Conservation (phyloP, 2,797 vertebrate species). For the Apogon hyalosoma region DNA sequence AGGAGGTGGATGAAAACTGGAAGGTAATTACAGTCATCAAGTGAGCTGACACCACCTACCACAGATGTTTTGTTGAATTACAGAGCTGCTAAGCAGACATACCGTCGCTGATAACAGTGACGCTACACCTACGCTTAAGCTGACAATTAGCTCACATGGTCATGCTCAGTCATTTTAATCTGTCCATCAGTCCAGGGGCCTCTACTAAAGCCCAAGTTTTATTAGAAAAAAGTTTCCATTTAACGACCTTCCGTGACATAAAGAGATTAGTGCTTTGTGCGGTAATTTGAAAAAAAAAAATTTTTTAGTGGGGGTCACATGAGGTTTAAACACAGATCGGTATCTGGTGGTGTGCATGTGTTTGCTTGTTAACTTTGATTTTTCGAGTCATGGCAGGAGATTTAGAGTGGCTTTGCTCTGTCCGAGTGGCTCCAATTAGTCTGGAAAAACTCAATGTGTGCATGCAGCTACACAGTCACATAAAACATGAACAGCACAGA, state of each 20-base stretch:
- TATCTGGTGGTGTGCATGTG: slow-evolving; percentile 30
- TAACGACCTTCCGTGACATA: slow-evolving; percentile 28
- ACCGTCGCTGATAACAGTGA: not conserved
- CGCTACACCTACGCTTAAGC: slow-evolving; percentile 21
- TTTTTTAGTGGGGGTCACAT: slow-evolving; percentile 29
- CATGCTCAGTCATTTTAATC: slow-evolving; percentile 22
- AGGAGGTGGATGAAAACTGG: slow-evolving; percentile 31
- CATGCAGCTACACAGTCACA: slow-evolving; percentile 10
- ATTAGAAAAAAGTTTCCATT: slow-evolving; percentile 19
- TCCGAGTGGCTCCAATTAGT: slow-evolving; percentile 69
- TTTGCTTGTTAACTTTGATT: slow-evolving; percentile 66
- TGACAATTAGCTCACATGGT: slow-evolving; percentile 23
- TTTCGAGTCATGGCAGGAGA: slow-evolving; percentile 49
- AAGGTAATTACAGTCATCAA: slow-evolving; percentile 51
- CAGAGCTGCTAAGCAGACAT: slow-evolving; percentile 23
- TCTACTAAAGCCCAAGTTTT: not conserved
- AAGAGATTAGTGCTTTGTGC: slow-evolving; percentile 24
- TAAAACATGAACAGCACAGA: slow-evolving; percentile 22
- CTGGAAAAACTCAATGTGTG: slow-evolving; percentile 42
- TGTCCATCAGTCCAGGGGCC: slow-evolving; percentile 1
- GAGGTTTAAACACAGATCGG: slow-evolving; percentile 42
- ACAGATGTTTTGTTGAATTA: slow-evolving; percentile 53
- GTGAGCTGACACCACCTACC: slow-evolving; percentile 25
- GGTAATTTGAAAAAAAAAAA: not conserved
- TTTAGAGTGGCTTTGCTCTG: slow-evolving; percentile 54